A percentile compares a stretch with the other conserved stretches of the same genome.
Evolutionary conservation across 1,140 invertebrate genomes (phyloP).

Genomic region (Lepidurus packardi): DNA sequence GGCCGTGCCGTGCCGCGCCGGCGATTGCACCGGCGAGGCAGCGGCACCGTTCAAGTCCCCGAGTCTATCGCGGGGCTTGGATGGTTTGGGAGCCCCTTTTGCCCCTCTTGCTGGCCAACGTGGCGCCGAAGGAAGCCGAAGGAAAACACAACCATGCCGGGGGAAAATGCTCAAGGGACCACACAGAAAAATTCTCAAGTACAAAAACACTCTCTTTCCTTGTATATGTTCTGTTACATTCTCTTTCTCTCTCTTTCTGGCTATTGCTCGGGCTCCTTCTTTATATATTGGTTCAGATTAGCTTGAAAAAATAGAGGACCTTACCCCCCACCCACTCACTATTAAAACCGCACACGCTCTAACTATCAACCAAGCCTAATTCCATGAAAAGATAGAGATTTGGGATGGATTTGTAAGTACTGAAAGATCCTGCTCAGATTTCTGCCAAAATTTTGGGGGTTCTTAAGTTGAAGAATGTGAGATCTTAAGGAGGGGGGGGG

Average conservation of each 20-base stretch:
- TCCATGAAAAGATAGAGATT: neutral
- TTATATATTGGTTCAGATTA: neutral
- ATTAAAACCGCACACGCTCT: too few species aligned
- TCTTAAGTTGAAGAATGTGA: neutral
- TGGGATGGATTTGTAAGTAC: too few species aligned
- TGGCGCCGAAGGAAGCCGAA: slow-evolving; percentile 15
- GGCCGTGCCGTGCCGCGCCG: too few species aligned
- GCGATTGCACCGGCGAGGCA: too few species aligned
- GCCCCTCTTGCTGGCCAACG: neutral
- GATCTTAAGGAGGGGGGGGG: neutral
- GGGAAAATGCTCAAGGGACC: neutral
- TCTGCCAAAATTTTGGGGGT: neutral
- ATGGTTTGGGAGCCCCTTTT: neutral
- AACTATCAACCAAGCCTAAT: neutral
- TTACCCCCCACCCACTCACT: too few species aligned
- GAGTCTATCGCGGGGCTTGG: neutral
- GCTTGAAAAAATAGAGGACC: neutral
- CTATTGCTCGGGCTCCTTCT: too few species aligned
- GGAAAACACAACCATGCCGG: neutral
- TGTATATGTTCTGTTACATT: too few species aligned
- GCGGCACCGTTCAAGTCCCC: too few species aligned
- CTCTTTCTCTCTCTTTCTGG: too few species aligned
- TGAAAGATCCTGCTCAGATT: too few species aligned
- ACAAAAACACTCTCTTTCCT: too few species aligned
- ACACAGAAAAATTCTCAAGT: neutral